Conservation (phyloP, 1,140 invertebrate genomes). For the Wasmannia auropunctata region DNA sequence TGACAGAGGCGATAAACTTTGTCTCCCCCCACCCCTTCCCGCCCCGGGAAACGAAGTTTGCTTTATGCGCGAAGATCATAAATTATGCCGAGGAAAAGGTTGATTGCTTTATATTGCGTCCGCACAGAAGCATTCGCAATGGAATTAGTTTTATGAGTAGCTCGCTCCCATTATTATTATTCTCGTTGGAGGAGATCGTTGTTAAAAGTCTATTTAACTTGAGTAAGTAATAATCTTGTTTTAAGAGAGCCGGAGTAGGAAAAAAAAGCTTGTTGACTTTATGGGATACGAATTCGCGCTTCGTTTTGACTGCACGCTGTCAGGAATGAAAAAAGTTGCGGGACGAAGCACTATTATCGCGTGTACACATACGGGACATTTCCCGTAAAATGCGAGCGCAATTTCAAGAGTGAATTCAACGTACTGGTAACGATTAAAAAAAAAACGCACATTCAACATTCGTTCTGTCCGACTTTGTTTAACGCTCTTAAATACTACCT, state of each 20-base stretch:
- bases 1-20: constrained; percentile 50
- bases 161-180: constrained; percentile 46
- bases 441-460: neutral
- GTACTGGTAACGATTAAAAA: neutral
- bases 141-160: constrained; percentile 55
- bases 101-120: constrained; percentile 55
- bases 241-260: neutral
- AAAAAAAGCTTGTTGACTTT: constrained; percentile 17
- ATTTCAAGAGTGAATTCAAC: neutral
- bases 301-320: neutral
- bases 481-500: neutral
- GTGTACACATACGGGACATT: neutral
- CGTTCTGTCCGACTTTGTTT: neutral
- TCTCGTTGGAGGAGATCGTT: constrained; percentile 29
- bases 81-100: constrained; percentile 48
- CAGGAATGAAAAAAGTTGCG: neutral
- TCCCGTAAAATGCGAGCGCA: neutral
- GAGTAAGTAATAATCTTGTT: constrained; percentile 47
- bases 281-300: neutral
- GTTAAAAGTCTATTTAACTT: constrained; percentile 60
- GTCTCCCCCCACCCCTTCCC: neutral
- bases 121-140: constrained; percentile 40
- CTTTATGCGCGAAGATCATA: constrained; percentile 44
- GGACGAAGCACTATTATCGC: neutral
- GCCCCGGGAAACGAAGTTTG: constrained; percentile 34